Conservation (phyloP, 2,888 invertebrate genomes). For the Leptura quadrifasciata region DNA sequence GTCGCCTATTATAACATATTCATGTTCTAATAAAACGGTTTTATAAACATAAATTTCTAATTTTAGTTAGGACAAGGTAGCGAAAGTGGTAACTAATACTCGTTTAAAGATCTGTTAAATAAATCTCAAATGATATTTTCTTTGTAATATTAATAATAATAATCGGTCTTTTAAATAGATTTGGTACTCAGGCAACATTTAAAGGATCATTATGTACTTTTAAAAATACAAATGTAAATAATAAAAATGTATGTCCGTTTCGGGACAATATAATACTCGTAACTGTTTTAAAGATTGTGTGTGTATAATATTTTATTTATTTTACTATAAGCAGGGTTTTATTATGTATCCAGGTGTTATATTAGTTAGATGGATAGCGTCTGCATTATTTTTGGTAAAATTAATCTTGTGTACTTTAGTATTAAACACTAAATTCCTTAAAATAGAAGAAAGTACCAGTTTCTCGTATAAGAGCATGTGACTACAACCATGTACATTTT, state of each 20-base stretch:
- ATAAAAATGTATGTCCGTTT: neutral
- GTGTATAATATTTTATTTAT: constrained; percentile 5
- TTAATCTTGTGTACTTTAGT: neutral
- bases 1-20: too few relatives aligned
- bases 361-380: neutral
- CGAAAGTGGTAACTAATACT: neutral
- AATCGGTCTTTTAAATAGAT: neutral
- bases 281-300: neutral
- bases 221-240: neutral
- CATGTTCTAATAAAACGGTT: too few relatives aligned
- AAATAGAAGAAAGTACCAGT: too few relatives aligned
- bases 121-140: neutral
- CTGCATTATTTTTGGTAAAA: neutral
- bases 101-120: neutral
- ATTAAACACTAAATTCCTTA: too few relatives aligned
- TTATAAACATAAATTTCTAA: too few relatives aligned
- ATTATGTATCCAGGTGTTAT: neutral
- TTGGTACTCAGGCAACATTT: neutral
- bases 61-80: neutral
- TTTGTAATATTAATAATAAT: neutral
- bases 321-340: neutral
- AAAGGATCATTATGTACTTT: neutral
- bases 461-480: too few relatives aligned
- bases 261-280: neutral
- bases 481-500: too few relatives aligned